Percentiles rank a stretch among this genome's conserved stretches.
Evolutionary conservation across 2,797 vertebrate species (phyloP).

Genomic region (Lagorchestes hirsutus): DNA sequence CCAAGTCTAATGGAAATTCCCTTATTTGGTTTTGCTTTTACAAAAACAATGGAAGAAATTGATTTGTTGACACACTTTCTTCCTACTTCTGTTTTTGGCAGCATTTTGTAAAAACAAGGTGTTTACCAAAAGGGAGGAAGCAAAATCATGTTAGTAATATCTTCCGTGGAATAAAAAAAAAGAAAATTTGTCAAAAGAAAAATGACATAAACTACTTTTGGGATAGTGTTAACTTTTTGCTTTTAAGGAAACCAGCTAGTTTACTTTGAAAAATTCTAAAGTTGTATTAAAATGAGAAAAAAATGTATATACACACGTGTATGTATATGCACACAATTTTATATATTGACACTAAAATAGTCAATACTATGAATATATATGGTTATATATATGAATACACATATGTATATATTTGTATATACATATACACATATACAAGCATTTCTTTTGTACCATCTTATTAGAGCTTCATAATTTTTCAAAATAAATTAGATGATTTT

Average conservation of each 20-base stretch:
- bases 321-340: neutral
- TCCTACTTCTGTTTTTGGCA: neutral
- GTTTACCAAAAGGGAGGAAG: neutral
- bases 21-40: neutral
- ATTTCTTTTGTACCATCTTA: neutral
- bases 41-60: conserved; percentile 28
- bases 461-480: neutral
- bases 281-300: neutral
- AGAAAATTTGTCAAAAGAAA: neutral
- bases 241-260: neutral
- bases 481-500: neutral
- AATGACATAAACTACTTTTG: neutral
- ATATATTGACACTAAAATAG: neutral
- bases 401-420: neutral
- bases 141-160: neutral
- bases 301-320: neutral
- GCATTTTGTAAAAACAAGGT: neutral
- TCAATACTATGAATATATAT: neutral
- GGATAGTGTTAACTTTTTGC: neutral
- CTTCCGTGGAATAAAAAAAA: neutral
- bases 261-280: neutral
- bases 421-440: neutral
- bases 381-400: neutral
- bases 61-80: neutral
- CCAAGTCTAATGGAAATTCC: neutral